Conservation (phyloP, 2,888 invertebrate genomes). For the Diabrotica balteata region DNA sequence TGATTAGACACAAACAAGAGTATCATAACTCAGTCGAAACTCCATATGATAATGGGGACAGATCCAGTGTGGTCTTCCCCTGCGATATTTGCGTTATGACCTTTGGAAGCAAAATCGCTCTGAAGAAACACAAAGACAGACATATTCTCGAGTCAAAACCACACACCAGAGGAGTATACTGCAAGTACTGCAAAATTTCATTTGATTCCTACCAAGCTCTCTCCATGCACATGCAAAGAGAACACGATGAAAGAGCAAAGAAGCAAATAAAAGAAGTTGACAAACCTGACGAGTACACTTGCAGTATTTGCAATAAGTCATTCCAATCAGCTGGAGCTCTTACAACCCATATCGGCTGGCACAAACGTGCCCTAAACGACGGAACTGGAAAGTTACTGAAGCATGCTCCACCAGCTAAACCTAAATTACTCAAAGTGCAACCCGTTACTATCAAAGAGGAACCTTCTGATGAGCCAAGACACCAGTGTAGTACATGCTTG, state of each 20-base stretch:
- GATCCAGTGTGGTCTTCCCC: slow-evolving; percentile 45
- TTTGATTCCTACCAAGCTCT: slow-evolving; percentile 46
- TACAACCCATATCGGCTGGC: slow-evolving; percentile 70
- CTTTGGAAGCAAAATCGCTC: slow-evolving; percentile 57
- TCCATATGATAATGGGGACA: slow-evolving; percentile 39
- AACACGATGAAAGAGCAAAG: slow-evolving; percentile 49
- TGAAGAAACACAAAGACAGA: slow-evolving; percentile 58
- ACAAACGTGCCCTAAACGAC: slow-evolving; percentile 58
- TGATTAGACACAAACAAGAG: slow-evolving; percentile 66
- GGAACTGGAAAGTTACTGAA: slow-evolving; percentile 54
- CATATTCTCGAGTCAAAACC: slow-evolving; percentile 43
- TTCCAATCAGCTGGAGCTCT: slow-evolving; percentile 68
- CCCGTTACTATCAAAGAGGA: slow-evolving; percentile 33
- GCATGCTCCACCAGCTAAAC: slow-evolving; percentile 13
- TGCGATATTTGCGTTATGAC: slow-evolving; percentile 60
- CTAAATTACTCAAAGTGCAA: not conserved
- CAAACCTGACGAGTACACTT: slow-evolving; percentile 59
- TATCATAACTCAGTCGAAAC: slow-evolving; percentile 50
- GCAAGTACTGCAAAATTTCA: slow-evolving; percentile 55
- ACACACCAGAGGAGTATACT: slow-evolving; percentile 41
- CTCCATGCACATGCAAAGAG: slow-evolving; percentile 53
- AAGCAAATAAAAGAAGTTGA: slow-evolving; percentile 36
- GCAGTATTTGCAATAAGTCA: slow-evolving; percentile 70
- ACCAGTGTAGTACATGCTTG: slow-evolving; percentile 51
- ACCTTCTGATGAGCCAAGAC: slow-evolving; percentile 48